Conservation (phyloP, 2,888 invertebrate genomes). For the Sthenelais limicola region DNA sequence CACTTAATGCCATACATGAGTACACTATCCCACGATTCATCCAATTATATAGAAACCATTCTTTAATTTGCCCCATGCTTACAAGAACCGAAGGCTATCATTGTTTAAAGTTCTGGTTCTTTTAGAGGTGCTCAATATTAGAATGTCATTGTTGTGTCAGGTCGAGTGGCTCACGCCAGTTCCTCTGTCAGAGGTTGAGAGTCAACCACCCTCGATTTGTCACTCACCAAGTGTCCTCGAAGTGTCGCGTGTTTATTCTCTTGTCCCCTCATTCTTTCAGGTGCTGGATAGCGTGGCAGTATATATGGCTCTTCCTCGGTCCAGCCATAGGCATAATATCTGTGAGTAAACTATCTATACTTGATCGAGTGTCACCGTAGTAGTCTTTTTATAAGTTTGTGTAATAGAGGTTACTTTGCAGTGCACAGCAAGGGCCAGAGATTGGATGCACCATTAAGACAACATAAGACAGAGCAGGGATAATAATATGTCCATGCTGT, state of each 20-base stretch:
- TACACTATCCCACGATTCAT: too few species aligned
- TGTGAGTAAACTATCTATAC: conserved; percentile 56
- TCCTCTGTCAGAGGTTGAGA: conserved; percentile 14
- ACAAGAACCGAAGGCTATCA: too few species aligned
- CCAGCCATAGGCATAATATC: conserved; percentile 69
- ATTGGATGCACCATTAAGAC: not conserved
- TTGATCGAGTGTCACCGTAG: conserved; percentile 25
- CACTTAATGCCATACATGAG: too few species aligned
- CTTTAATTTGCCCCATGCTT: too few species aligned
- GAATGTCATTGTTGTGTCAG: too few species aligned
- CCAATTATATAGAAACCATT: too few species aligned
- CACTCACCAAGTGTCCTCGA: not conserved
- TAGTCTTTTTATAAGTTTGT: not conserved
- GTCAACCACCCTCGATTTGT: conserved; percentile 9
- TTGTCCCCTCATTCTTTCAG: conserved; percentile 52
- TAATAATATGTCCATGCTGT: conserved; percentile 18
- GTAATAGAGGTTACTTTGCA: conserved; percentile 31
- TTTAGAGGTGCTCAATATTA: too few species aligned
- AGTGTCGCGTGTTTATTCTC: conserved; percentile 25
- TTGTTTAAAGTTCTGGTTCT: too few species aligned
- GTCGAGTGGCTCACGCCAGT: too few species aligned
- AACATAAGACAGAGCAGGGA: conserved; percentile 22
- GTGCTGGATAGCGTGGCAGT: conserved; percentile 71
- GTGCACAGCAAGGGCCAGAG: conserved; percentile 31
- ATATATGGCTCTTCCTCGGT: conserved; percentile 71